Evolutionary conservation across 2,797 vertebrate genomes (phyloP).

Genomic region (Pristis pectinata): DNA sequence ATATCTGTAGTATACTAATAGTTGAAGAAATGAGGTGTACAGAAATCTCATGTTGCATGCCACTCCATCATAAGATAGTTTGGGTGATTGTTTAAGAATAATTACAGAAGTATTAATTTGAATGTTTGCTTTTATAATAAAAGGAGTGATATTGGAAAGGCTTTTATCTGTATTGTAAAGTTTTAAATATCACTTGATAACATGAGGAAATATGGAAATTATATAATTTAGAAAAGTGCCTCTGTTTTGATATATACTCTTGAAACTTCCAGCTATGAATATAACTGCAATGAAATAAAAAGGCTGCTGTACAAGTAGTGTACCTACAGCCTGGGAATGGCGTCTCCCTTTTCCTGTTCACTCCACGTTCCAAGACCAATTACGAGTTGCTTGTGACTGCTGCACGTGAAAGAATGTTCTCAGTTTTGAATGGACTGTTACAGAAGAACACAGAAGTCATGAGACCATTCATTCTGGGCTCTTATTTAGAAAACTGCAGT

Average conservation of each 20-base stretch:
- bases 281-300: background rate
- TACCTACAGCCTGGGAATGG: background rate
- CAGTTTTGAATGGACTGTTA: background rate
- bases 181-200: background rate
- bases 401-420: background rate
- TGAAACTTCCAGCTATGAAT: background rate
- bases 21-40: background rate
- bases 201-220: background rate
- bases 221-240: background rate
- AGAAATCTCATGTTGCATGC: background rate
- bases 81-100: background rate
- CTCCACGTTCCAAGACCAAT: background rate
- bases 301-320: background rate
- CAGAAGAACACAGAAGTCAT: background rate
- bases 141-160: background rate
- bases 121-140: background rate
- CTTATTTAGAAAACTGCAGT: background rate
- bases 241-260: background rate
- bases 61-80: background rate
- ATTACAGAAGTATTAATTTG: background rate
- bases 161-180: background rate
- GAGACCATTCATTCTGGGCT: background rate
- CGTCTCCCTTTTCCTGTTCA: background rate
- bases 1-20: background rate
- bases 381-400: background rate